Evolutionary conservation across 92 coral and sea anemone genomes (phyloP).

Genomic region (Porites divaricata): DNA sequence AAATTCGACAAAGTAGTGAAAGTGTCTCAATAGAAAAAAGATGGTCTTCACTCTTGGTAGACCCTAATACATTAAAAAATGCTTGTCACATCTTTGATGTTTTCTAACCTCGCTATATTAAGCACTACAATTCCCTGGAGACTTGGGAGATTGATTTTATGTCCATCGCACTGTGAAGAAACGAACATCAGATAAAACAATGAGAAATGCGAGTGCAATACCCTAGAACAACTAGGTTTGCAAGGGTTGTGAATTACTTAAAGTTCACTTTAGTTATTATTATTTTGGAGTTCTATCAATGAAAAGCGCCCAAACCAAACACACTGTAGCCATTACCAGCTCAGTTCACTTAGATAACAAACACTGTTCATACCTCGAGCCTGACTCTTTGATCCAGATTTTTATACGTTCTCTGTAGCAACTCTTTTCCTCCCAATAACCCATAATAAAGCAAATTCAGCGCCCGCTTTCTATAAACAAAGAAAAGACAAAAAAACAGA

Average conservation of each 20-base stretch:
- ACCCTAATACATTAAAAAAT: too few species aligned
- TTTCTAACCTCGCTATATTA: constrained; percentile 86
- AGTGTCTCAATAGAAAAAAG: too few species aligned
- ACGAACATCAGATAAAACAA: background rate
- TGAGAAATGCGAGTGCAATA: background rate
- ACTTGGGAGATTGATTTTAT: constrained; percentile 91
- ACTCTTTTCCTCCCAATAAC: constrained; percentile 93
- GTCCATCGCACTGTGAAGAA: constrained; percentile 90
- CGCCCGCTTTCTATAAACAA: constrained; percentile 79
- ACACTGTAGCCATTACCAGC: too few species aligned
- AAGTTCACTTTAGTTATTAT: too few species aligned
- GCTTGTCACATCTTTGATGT: too few species aligned
- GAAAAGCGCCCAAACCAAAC: too few species aligned
- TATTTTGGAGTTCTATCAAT: too few species aligned
- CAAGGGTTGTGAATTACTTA: too few species aligned
- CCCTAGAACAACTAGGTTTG: too few species aligned
- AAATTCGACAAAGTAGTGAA: too few species aligned
- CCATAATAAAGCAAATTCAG: constrained; percentile 93
- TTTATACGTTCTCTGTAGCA: constrained; percentile 93
- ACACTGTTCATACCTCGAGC: constrained; percentile 71
- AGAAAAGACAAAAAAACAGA: background rate
- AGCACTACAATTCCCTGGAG: constrained; percentile 96
- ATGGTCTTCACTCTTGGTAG: too few species aligned
- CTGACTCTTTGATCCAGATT: constrained; percentile 97
- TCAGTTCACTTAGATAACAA: background rate